Evolutionary conservation across 1,140 invertebrate species (phyloP).

Genomic region (Nylanderia fulva): DNA sequence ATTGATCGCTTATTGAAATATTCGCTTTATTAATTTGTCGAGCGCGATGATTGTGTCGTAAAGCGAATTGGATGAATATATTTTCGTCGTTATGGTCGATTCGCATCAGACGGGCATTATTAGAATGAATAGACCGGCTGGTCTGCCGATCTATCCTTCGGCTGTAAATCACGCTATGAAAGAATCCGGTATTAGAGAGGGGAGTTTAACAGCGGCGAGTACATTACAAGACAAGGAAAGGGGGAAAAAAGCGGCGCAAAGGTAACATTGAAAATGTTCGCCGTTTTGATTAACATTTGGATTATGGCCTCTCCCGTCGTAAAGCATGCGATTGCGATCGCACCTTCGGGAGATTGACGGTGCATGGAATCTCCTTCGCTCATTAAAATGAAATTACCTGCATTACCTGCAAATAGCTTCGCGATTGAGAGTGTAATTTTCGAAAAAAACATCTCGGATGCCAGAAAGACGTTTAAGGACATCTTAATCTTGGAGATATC

Average conservation of each 20-base stretch:
- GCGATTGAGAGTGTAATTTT: slow-evolving; percentile 31
- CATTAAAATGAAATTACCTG: slow-evolving; percentile 19
- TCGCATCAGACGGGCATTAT: slow-evolving; percentile 32
- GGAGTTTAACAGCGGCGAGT: slow-evolving; percentile 78
- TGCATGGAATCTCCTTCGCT: background rate
- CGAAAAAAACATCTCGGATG: slow-evolving; percentile 23
- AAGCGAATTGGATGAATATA: slow-evolving; percentile 32
- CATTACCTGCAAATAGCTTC: too few relatives aligned
- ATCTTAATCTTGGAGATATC: background rate
- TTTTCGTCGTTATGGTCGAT: slow-evolving; percentile 45
- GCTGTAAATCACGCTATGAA: slow-evolving; percentile 79
- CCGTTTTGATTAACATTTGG: slow-evolving; percentile 44
- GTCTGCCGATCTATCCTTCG: slow-evolving; percentile 73
- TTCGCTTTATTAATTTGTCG: slow-evolving; percentile 64
- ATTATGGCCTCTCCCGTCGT: slow-evolving; percentile 71
- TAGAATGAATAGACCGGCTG: slow-evolving; percentile 40
- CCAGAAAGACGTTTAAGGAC: background rate
- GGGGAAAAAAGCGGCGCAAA: slow-evolving; percentile 61
- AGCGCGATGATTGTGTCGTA: slow-evolving; percentile 36
- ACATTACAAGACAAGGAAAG: slow-evolving; percentile 73
- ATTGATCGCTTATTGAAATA: slow-evolving; percentile 22
- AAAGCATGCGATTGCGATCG: slow-evolving; percentile 65
- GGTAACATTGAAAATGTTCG: slow-evolving; percentile 78
- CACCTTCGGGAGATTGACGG: slow-evolving; percentile 47
- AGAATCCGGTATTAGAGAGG: slow-evolving; percentile 78